Percentiles rank a stretch among this genome's conserved stretches.
These are phyloP conservation scores for Drepanosiphum platanoidis DNA, from an alignment of 2,888 invertebrate species.

Conservation along the genomic window DNA sequence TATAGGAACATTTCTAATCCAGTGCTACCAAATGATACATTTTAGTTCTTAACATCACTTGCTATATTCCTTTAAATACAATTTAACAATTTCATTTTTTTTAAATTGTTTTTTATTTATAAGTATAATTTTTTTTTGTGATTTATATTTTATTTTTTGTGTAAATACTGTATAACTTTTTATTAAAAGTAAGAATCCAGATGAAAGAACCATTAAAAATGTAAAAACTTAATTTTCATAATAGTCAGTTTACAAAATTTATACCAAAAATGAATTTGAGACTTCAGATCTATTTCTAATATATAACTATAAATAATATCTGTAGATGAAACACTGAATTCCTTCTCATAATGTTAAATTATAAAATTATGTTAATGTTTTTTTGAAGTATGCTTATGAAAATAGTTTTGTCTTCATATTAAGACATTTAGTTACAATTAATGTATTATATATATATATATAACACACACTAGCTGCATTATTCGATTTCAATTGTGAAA, in stretches of 20 bases:
- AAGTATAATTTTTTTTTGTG: background rate
- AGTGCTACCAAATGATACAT: conserved; percentile 42
- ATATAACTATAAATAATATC: background rate
- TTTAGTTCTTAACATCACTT: conserved; percentile 13
- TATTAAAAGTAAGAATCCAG: conserved; percentile 24
- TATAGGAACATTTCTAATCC: conserved; percentile 52
- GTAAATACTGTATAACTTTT: conserved; percentile 27
- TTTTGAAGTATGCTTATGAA: too few relatives aligned
- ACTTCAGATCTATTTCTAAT: background rate
- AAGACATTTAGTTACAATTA: too few relatives aligned
- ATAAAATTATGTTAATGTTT: background rate
- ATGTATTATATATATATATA: too few relatives aligned
- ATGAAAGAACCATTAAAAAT: too few relatives aligned
- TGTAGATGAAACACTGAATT: background rate
- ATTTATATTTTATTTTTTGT: conserved; percentile 15
- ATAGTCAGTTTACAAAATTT: background rate
- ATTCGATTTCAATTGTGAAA: too few relatives aligned
- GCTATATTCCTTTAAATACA: conserved; percentile 34
- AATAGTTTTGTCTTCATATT: too few relatives aligned
- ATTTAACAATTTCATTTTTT: background rate
- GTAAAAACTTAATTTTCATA: background rate
- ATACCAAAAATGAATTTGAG: background rate
- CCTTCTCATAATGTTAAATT: background rate
- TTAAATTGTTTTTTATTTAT: conserved; percentile 20
- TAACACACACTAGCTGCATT: too few relatives aligned